These are phyloP conservation scores for Miniopterus natalensis DNA, from an alignment of 2,113 vertebrate species.

Conservation along the genomic window DNA sequence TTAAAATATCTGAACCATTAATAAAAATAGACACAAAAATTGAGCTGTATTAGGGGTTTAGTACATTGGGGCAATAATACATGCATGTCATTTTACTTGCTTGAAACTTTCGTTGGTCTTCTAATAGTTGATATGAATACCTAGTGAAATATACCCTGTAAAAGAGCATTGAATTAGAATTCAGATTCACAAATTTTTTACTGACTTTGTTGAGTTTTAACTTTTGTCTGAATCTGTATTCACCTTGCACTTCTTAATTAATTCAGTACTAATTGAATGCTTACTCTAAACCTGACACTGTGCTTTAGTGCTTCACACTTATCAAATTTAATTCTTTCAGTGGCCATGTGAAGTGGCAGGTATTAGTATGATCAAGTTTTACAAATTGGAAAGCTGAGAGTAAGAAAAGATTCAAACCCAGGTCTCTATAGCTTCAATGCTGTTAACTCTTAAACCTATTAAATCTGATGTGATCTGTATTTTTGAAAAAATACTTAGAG, in stretches of 20 bases:
- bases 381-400: conserved; percentile 29
- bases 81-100: not conserved
- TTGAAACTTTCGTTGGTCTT: conserved; percentile 61
- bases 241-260: not conserved
- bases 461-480: conserved; percentile 16
- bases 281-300: conserved; percentile 17
- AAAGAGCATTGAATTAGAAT: conserved; percentile 37
- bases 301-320: conserved; percentile 21
- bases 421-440: not conserved
- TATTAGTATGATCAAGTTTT: conserved; percentile 58
- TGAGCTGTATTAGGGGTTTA: not conserved
- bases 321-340: conserved; percentile 22
- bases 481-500: conserved; percentile 10
- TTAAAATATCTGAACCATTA: conserved; percentile 46
- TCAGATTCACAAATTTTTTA: conserved; percentile 14
- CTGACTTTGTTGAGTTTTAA: conserved; percentile 45
- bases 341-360: not conserved
- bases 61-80: not conserved
- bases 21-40: conserved; percentile 42
- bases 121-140: not conserved
- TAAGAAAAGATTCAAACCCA: conserved; percentile 13
- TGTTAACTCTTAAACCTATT: conserved; percentile 36
- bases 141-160: not conserved
- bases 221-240: conserved; percentile 59
- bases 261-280: not conserved